Evolutionary conservation across 2,113 vertebrate genomes (phyloP).

Genomic region (Mesembrinibis cayennensis): DNA sequence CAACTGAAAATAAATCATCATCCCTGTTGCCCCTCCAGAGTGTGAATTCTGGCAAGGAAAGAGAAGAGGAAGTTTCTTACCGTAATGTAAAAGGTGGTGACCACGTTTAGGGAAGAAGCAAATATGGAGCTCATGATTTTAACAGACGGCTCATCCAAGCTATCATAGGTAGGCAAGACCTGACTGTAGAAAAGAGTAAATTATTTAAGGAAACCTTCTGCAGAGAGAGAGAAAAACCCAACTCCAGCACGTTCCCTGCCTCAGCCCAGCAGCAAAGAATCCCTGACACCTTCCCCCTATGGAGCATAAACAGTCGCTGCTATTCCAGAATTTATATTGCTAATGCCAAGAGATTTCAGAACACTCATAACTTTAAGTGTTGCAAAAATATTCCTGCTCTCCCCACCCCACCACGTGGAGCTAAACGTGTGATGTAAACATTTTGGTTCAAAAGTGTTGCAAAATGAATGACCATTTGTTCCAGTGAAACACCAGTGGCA

Average conservation of each 20-base stretch:
- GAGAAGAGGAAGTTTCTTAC: slow-evolving; percentile 75
- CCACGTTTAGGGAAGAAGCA: slow-evolving; percentile 90
- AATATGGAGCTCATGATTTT: slow-evolving; percentile 99
- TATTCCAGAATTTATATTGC: slow-evolving; percentile 53
- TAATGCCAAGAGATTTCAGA: slow-evolving; percentile 63
- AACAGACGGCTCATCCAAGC: slow-evolving; percentile 95
- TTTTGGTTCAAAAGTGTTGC: not conserved
- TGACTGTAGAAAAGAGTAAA: slow-evolving; percentile 77
- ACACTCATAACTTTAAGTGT: slow-evolving; percentile 68
- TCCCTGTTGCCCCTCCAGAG: not conserved
- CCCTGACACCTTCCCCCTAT: slow-evolving; percentile 26
- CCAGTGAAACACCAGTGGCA: not conserved
- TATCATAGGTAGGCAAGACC: slow-evolving; percentile 97
- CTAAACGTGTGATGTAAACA: slow-evolving; percentile 67
- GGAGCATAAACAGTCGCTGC: slow-evolving; percentile 42
- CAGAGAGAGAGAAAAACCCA: not conserved
- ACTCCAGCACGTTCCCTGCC: not conserved
- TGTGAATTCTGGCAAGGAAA: not conserved
- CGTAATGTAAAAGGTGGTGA: slow-evolving; percentile 95
- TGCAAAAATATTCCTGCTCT: slow-evolving; percentile 57
- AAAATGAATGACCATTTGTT: slow-evolving; percentile 50
- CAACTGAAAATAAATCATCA: not conserved
- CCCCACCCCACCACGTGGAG: slow-evolving; percentile 66
- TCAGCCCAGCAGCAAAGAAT: slow-evolving; percentile 17
- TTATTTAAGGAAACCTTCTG: not conserved